phyloP scores from a whole-genome alignment of 2,797 vertebrate species.

The Intellagama lesueurii region DNA sequence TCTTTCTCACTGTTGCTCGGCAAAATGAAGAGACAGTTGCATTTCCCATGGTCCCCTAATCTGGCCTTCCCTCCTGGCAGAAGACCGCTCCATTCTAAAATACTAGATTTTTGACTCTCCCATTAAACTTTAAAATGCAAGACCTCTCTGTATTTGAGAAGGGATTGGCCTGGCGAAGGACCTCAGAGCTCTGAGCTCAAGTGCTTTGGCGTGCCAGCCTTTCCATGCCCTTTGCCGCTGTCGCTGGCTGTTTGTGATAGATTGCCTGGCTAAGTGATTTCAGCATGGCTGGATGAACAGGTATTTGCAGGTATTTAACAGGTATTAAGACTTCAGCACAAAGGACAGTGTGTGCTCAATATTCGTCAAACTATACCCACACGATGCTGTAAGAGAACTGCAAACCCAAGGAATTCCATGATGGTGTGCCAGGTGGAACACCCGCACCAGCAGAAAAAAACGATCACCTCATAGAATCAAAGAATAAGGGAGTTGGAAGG shows the following conservation, averaged over 20 bases:
- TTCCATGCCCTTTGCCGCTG: slow-evolving; percentile 12
- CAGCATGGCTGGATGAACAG: not conserved
- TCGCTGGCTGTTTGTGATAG: not conserved
- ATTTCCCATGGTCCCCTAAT: no score
- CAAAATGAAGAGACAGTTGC: no score
- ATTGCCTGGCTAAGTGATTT: slow-evolving; percentile 23
- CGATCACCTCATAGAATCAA: no score
- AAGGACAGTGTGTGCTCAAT: not conserved
- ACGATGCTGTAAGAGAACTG: not conserved
- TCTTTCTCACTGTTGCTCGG: not conserved
- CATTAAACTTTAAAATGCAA: not conserved
- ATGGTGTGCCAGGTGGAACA: no score
- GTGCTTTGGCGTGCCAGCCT: slow-evolving; percentile 15
- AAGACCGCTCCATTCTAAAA: not conserved
- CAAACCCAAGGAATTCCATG: no score
- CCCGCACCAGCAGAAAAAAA: no score
- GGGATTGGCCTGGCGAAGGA: slow-evolving; percentile 13
- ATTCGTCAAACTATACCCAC: slow-evolving; percentile 1
- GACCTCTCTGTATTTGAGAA: accelerated
- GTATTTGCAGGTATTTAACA: slow-evolving; percentile 9
- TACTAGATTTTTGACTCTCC: not conserved
- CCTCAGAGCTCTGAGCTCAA: not conserved
- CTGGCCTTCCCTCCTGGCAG: no score
- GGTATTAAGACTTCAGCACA: not conserved
- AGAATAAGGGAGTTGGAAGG: no score